A percentile compares a stretch with the other conserved stretches of the same genome.
phyloP scores from a whole-genome alignment of 2,888 invertebrate genomes.

The Nephrotoma guestfalica region DNA sequence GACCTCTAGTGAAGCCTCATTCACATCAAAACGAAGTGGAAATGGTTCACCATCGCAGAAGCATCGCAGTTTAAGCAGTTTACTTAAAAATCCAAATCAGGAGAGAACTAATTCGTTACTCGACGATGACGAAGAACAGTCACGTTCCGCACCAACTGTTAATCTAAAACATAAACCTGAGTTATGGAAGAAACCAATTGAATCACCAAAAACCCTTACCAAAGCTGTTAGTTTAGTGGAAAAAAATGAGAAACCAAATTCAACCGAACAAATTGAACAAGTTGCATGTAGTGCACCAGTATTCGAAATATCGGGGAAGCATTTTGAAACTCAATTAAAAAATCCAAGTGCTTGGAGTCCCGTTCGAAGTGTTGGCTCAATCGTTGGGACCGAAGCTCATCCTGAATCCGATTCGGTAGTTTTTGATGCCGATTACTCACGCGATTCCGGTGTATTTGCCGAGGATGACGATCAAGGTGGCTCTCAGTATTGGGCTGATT shows the following conservation, averaged over 20 bases:
- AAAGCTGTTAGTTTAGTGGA: conserved; percentile 27
- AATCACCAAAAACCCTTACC: conserved; percentile 24
- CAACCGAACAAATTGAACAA: conserved; percentile 19
- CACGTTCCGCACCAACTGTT: conserved; percentile 58
- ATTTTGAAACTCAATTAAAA: conserved; percentile 56
- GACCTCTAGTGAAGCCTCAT: conserved; percentile 65
- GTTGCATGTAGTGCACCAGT: conserved; percentile 27
- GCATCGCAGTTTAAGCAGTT: conserved; percentile 53
- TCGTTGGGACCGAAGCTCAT: conserved; percentile 71
- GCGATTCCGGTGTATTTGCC: conserved; percentile 63
- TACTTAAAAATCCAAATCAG: conserved; percentile 29
- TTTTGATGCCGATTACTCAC: conserved; percentile 54
- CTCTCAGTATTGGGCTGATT: conserved; percentile 62
- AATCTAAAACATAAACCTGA: conserved; percentile 42
- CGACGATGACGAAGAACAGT: conserved; percentile 44
- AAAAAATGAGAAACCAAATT: conserved; percentile 19
- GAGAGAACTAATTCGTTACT: conserved; percentile 29
- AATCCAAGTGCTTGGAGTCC: conserved; percentile 80
- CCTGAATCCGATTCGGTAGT: conserved; percentile 71
- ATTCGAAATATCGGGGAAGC: conserved; percentile 45
- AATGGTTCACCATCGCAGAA: conserved; percentile 41
- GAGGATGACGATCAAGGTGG: conserved; percentile 52
- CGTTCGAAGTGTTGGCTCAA: conserved; percentile 73
- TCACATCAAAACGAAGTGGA: conserved; percentile 37
- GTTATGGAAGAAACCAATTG: conserved; percentile 24